These are phyloP conservation scores for Magallana angulata DNA, from an alignment of 1,140 invertebrate species.

Conservation along the genomic window DNA sequence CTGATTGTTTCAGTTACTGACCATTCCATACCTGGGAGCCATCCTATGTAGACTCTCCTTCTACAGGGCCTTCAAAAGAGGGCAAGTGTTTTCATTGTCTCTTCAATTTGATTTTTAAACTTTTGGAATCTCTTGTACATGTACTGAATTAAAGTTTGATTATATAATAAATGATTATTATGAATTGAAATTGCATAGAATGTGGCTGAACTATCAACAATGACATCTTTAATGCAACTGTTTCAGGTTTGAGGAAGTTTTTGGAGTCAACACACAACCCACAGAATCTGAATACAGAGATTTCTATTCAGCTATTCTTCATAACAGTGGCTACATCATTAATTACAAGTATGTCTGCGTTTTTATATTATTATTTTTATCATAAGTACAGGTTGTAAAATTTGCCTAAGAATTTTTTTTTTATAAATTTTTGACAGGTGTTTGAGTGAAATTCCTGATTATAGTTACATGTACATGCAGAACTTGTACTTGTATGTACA, in stretches of 20 bases:
- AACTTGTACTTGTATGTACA: not conserved
- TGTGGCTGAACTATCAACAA: too few species aligned
- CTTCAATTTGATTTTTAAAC: too few species aligned
- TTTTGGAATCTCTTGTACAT: too few species aligned
- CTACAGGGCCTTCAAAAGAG: constrained; percentile 53
- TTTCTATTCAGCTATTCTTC: constrained; percentile 67
- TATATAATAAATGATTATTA: too few species aligned
- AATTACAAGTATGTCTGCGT: constrained; percentile 33
- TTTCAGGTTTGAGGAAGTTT: constrained; percentile 68
- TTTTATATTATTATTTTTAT: not conserved
- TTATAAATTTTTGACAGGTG: too few species aligned
- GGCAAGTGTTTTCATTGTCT: constrained; percentile 42
- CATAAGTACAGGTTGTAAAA: too few species aligned
- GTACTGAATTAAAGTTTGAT: too few species aligned
- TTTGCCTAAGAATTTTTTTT: too few species aligned
- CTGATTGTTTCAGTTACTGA: constrained; percentile 56
- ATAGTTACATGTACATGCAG: not conserved
- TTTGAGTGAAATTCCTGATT: not conserved
- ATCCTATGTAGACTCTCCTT: constrained; percentile 45
- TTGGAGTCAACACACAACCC: constrained; percentile 71
- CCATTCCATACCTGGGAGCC: constrained; percentile 59
- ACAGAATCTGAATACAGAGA: constrained; percentile 70
- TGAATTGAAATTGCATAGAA: too few species aligned
- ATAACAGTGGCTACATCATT: constrained; percentile 65
- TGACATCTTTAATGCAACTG: not conserved